Percentiles rank a stretch among this genome's conserved stretches.
Evolutionary conservation across 2,797 vertebrate species (phyloP).

Genomic region (Buphagus erythrorhynchus): DNA sequence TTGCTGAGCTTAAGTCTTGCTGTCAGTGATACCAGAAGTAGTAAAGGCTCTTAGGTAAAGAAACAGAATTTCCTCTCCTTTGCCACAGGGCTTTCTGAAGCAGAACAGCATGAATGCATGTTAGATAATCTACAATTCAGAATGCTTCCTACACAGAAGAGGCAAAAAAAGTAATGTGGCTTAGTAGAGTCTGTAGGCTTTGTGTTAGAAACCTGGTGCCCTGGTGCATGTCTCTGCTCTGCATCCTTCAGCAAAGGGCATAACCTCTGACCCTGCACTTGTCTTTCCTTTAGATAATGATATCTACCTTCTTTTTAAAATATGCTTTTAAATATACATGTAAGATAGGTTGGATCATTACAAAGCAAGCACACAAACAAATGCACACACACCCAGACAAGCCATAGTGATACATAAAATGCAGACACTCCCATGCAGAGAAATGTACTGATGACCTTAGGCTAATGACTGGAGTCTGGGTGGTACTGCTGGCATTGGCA

Average conservation of each 20-base stretch:
- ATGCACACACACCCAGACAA: neutral
- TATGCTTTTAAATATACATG: neutral
- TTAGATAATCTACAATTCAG: neutral
- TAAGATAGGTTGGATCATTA: neutral
- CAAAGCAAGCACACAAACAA: conserved; percentile 13
- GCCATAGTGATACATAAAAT: neutral
- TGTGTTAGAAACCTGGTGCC: neutral
- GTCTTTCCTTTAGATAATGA: neutral
- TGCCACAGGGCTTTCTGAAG: neutral
- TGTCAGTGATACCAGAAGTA: neutral
- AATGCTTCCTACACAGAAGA: neutral
- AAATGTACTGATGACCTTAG: conserved; percentile 24
- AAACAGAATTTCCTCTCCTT: neutral
- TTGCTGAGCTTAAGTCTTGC: neutral
- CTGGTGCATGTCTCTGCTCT: fast-evolving
- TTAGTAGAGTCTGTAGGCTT: neutral
- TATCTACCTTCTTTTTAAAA: neutral
- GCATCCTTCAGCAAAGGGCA: neutral
- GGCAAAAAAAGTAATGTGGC: neutral
- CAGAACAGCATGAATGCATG: neutral
- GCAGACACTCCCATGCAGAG: conserved; percentile 44
- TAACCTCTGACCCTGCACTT: neutral
- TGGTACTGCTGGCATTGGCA: neutral
- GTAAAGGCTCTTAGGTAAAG: neutral
- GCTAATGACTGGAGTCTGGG: conserved; percentile 25